Evolutionary conservation across 2,797 vertebrate genomes (phyloP), one percentile per base, ranked within the genome.

Genomic region (Phoebastria nigripes): DNA sequence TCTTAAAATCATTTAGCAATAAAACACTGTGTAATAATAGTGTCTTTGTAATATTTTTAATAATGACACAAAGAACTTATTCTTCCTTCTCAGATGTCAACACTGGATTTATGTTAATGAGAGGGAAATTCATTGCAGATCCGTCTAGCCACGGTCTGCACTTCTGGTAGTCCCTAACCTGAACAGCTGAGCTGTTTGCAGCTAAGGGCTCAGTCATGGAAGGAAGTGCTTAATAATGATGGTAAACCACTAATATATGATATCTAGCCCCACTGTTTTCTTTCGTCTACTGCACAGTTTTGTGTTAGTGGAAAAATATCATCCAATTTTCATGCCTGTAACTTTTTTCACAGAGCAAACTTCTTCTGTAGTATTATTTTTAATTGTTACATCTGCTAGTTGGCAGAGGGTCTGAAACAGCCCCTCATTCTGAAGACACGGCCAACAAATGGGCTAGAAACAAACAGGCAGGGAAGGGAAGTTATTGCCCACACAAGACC

Each of bases 1-100:
- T 73, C 90, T 82, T 85, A 67, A 87, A 96, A 69, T 67, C 59
- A 69, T 92, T 96, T 74, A 82, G 84, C 89, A 76, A 66, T 85
- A 67, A 95, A 94, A 13, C 62, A 37, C 65, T 39, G 58, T 25
- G 58, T 52, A 67, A 83, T 92, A 89, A 88, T 51, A 54, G 42
- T 71, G 76, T 51, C 91, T 85, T 42, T 80, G 61, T 78, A 81
- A 76, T 84, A 90, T 81, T 82, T 82, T 79, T 73, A 87, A 70
- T 66, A 62, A 55, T 84, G 88, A 87, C 76, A 63, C 35, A 55
- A 78, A 62, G 86, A 47, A 73, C 56, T 91, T 86, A 59, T 9
- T 87, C 81, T 90, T 84, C 67, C 55, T 73, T 39, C 87, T 87
- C 15, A 13, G 25, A 55, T 69, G 83, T 78, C 82, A 86, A 9